Evolutionary conservation across 2,888 invertebrate species (phyloP).

Genomic region (Oligia fasciuncula): DNA sequence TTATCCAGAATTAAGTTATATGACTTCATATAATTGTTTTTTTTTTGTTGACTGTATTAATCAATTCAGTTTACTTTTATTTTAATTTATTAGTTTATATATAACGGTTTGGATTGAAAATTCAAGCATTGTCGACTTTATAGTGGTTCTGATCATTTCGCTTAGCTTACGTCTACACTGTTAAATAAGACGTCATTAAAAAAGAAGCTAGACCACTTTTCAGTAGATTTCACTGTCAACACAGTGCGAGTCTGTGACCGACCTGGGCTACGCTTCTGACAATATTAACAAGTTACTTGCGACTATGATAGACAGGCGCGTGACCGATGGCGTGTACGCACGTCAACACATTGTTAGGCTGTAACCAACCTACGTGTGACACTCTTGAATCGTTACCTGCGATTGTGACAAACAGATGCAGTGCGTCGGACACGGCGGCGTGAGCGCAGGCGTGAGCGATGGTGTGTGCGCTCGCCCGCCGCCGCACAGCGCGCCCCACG

Average conservation of each 20-base stretch:
- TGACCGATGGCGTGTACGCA: neutral
- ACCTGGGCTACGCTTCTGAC: neutral
- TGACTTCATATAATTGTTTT: too few relatives aligned
- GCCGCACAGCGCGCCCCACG: conserved; percentile 76
- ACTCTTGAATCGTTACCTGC: conserved; percentile 90
- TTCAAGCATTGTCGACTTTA: neutral
- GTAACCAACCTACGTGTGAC: neutral
- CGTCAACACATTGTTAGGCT: neutral
- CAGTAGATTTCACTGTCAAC: too few relatives aligned
- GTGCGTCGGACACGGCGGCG: conserved; percentile 93
- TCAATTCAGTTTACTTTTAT: too few relatives aligned
- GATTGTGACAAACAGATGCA: conserved; percentile 96
- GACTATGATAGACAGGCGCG: neutral
- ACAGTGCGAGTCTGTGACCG: neutral
- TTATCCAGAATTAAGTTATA: too few relatives aligned
- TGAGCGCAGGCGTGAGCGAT: conserved; percentile 82
- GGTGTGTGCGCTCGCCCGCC: conserved; percentile 78
- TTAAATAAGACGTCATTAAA: neutral
- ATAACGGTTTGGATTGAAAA: neutral
- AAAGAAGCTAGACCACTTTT: neutral
- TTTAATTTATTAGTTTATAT: too few relatives aligned
- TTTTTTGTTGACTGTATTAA: too few relatives aligned
- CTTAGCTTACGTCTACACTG: neutral
- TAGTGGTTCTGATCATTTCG: neutral
- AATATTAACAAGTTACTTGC: neutral